Conservation (phyloP, 2,113 vertebrate species). For the Rhabdornis inornatus region DNA sequence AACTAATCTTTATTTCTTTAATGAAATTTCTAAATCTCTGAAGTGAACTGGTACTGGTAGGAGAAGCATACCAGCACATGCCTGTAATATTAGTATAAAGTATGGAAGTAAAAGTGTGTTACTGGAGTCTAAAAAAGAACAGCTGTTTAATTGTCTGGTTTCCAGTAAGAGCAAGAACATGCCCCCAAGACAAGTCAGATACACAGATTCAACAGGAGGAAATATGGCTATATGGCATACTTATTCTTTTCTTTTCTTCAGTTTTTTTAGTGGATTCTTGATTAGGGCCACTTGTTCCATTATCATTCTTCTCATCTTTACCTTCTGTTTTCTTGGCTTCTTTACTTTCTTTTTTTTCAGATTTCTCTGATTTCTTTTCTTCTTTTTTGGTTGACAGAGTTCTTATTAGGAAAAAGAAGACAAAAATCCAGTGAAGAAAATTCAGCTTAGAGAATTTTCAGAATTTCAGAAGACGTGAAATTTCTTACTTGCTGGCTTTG, state of each 20-base stretch:
- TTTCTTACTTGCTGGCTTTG: conserved; percentile 81
- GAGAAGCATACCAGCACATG: background rate
- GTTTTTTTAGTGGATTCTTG: conserved; percentile 81
- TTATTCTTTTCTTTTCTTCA: conserved; percentile 89
- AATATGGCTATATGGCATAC: conserved; percentile 73
- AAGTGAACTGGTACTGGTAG: background rate
- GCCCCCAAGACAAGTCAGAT: conserved; percentile 20
- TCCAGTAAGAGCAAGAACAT: background rate
- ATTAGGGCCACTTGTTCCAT: conserved; percentile 72
- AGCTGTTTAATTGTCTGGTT: background rate
- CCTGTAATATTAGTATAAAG: background rate
- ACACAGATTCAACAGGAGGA: conserved; percentile 20
- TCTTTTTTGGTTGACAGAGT: conserved; percentile 87
- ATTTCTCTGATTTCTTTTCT: conserved; percentile 92
- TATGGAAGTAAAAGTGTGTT: background rate
- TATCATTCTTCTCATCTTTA: conserved; percentile 84
- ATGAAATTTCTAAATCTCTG: background rate
- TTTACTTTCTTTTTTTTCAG: conserved; percentile 88
- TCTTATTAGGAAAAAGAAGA: conserved; percentile 69
- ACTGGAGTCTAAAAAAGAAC: background rate
- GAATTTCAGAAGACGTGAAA: background rate
- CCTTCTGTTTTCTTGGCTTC: conserved; percentile 86
- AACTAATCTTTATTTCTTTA: background rate
- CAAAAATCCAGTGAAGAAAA: conserved; percentile 21
- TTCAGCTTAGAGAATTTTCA: background rate